Base-by-base conservation (phyloP, 2,888 invertebrate species). In the Zhuqinia jingwanae region DNA sequence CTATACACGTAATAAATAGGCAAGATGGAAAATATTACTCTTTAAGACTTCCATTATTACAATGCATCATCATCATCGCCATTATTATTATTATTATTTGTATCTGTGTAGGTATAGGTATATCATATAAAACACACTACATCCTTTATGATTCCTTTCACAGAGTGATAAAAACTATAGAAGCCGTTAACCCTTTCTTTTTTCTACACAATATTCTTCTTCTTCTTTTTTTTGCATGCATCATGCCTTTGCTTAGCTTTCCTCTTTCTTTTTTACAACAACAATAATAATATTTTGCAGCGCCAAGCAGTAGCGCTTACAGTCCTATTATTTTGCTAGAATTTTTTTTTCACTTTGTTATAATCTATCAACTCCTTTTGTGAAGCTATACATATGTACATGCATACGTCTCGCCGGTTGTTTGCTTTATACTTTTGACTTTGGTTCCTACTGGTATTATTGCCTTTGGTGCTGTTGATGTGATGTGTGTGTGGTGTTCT, bases 131-230 rank as follows among this genome's bases (percentile, higher is more conserved):
- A 36, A 36, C 53, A 53, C 53, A 22, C 42, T 58, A 56, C 50
- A 65, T 76, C 50, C 45, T 65, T 76, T 47, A 78, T 42, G 63
- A 63, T 22, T 65, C 65, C 76, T 83, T 76, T 76, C 65, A 56
- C 76, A 82, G 73, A 70, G 65, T 56, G 45, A 68, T 76, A 77
- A 70, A 83, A 83, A 83, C 83, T 47, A 83, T 65, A 30, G 53
- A 77, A 83, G 76, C 83, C 83, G 83, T 83, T 83, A 82, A 82
- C 83, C 76, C 76, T 83, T 50, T 47, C 53, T 83, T 83, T 25
- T 73, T 30, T 11, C 56, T 17, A 30, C 30, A 36, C 20, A 58
- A 78, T 78, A 63, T 20, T 45, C 25, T 36, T 63, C 25, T 56
- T 78, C 63, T 42, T 17, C 30, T 73, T 45, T 27, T 6, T 80